Evolutionary conservation across 2,888 invertebrate genomes (phyloP).

Genomic region (Bibio marci): DNA sequence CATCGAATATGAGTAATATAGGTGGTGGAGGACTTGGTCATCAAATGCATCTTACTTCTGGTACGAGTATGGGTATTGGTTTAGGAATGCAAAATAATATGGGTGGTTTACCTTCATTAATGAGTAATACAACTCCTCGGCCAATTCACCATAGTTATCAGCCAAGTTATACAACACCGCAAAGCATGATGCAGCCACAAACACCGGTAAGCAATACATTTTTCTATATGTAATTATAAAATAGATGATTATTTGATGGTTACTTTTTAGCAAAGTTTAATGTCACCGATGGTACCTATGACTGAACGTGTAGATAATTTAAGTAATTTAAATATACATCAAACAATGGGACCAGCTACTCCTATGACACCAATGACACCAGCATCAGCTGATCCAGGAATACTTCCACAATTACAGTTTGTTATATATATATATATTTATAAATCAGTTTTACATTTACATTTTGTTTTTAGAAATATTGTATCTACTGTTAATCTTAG

Average conservation of each 20-base stretch:
- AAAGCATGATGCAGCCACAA: conserved; percentile 77
- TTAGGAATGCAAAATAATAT: background rate
- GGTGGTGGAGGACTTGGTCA: background rate
- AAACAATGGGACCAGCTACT: conserved; percentile 49
- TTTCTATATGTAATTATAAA: conserved; percentile 2
- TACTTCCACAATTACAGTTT: conserved; percentile 81
- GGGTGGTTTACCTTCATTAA: conserved; percentile 39
- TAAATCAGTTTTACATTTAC: conserved; percentile 13
- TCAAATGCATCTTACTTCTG: background rate
- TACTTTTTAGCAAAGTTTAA: conserved; percentile 54
- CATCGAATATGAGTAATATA: conserved; percentile 20
- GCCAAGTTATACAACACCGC: conserved; percentile 59
- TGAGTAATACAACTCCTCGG: conserved; percentile 51
- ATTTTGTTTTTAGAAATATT: conserved; percentile 54
- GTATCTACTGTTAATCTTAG: conserved; percentile 95
- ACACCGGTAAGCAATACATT: conserved; percentile 57
- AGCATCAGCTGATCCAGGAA: conserved; percentile 82
- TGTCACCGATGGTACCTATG: conserved; percentile 61
- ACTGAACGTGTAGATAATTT: conserved; percentile 22
- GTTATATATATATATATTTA: conserved; percentile 17
- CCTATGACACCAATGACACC: conserved; percentile 86
- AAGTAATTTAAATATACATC: conserved; percentile 25
- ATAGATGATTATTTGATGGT: conserved; percentile 1
- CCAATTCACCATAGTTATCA: conserved; percentile 62
- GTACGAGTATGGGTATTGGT: conserved; percentile 10